A percentile compares a stretch with the other conserved stretches of the same genome.
phyloP scores from a whole-genome alignment of 1,140 invertebrate species.

The Pararge aegeria region DNA sequence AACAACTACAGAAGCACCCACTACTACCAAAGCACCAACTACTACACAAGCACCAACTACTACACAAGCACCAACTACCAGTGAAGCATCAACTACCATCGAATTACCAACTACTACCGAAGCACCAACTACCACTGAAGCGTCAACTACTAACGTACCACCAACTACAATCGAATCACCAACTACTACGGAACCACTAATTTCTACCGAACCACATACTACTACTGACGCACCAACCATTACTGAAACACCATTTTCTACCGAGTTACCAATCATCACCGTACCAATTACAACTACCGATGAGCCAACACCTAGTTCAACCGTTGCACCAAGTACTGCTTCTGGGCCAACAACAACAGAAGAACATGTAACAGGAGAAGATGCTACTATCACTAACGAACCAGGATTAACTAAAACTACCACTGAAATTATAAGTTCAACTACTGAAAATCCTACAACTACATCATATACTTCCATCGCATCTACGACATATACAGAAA shows the following conservation, averaged over 20 bases:
- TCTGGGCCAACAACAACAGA: too few species aligned
- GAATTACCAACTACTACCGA: not conserved
- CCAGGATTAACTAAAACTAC: too few species aligned
- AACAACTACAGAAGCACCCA: not conserved
- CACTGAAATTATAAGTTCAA: not conserved
- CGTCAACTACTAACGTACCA: conserved; percentile 12
- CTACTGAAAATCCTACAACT: conserved; percentile 17
- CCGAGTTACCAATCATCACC: too few species aligned
- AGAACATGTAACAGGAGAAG: too few species aligned
- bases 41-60: not conserved
- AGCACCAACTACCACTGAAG: not conserved
- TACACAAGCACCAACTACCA: not conserved
- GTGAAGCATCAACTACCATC: not conserved
- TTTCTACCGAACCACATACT: conserved; percentile 14
- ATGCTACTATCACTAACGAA: too few species aligned
- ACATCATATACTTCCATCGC: not conserved
- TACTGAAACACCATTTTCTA: too few species aligned
- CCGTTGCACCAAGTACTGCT: too few species aligned
- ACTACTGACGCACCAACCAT: not conserved
- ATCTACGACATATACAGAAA: too few species aligned
- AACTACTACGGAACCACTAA: not conserved
- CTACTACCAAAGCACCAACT: not conserved
- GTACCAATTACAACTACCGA: too few species aligned
- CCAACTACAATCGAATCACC: not conserved
- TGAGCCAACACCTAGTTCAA: too few species aligned